Evolutionary conservation across 2,888 invertebrate genomes (phyloP).

Genomic region (Orchesellides sinensis): DNA sequence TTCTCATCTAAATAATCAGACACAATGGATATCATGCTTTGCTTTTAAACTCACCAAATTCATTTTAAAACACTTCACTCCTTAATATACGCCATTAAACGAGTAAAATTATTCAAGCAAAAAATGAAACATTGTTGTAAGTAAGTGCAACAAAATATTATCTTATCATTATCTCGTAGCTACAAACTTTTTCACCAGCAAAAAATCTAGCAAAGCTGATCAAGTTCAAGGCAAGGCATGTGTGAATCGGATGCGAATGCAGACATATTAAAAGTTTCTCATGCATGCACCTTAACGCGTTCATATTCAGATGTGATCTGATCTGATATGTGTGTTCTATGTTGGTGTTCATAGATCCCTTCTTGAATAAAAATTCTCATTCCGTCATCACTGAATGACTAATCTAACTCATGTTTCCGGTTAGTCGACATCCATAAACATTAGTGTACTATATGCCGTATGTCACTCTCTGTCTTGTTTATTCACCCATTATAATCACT

Average conservation of each 20-base stretch:
- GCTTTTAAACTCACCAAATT: no score
- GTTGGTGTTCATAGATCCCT: neutral
- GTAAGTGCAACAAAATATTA: no score
- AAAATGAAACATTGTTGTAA: no score
- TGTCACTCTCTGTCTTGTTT: constrained; percentile 12
- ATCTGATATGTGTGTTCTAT: neutral
- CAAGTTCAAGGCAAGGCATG: constrained; percentile 17
- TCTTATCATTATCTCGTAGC: no score
- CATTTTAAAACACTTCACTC: no score
- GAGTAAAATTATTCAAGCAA: no score
- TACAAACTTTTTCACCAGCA: no score
- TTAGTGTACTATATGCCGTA: neutral
- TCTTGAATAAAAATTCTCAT: constrained; percentile 24
- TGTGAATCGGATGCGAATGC: neutral
- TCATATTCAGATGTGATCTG: constrained; percentile 6
- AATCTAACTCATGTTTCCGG: constrained; percentile 52
- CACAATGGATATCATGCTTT: no score
- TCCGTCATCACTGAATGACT: constrained; percentile 34
- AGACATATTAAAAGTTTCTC: constrained; percentile 22
- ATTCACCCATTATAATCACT: neutral
- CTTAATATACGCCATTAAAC: no score
- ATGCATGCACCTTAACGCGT: neutral
- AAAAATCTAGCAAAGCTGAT: neutral
- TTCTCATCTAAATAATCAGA: no score
- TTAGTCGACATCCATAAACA: constrained; percentile 25